phyloP scores from a whole-genome alignment of 2,797 vertebrate species.

The Tenualosa thibaudeaui region DNA sequence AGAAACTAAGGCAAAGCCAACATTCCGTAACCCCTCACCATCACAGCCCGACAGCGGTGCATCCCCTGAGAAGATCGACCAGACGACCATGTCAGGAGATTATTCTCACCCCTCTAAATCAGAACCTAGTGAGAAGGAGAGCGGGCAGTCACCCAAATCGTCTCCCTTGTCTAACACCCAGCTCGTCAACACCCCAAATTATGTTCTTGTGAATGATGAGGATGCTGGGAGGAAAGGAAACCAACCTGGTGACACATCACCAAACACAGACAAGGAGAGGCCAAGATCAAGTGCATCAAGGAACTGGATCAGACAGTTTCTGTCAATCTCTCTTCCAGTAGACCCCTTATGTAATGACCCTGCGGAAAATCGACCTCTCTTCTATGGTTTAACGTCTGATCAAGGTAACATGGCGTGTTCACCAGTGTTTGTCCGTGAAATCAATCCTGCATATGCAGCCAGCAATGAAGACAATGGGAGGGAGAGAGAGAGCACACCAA shows the following conservation, averaged over 20 bases:
- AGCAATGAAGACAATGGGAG: not conserved
- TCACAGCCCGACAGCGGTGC: not conserved
- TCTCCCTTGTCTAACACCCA: not conserved
- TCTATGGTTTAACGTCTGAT: not conserved
- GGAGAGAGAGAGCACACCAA: not conserved
- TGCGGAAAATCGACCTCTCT: not conserved
- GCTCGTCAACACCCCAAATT: conserved; percentile 30
- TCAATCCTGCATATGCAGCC: not conserved
- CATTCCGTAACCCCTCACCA: not conserved
- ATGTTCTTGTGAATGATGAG: conserved; percentile 25
- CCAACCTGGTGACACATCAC: not conserved
- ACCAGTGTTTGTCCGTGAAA: not conserved
- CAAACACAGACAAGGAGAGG: not conserved
- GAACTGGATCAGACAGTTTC: not conserved
- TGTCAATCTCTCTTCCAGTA: not conserved
- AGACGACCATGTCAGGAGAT: not conserved
- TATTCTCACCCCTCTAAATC: not conserved
- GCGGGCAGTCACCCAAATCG: not conserved
- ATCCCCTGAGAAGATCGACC: not conserved
- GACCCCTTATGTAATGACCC: not conserved
- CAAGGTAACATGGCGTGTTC: not conserved
- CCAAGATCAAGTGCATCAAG: not conserved
- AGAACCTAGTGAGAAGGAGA: not conserved
- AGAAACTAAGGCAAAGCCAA: not conserved
- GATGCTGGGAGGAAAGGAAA: not conserved